Conservation (phyloP, 2,888 invertebrate genomes). For the Tiliacea citrago region DNA sequence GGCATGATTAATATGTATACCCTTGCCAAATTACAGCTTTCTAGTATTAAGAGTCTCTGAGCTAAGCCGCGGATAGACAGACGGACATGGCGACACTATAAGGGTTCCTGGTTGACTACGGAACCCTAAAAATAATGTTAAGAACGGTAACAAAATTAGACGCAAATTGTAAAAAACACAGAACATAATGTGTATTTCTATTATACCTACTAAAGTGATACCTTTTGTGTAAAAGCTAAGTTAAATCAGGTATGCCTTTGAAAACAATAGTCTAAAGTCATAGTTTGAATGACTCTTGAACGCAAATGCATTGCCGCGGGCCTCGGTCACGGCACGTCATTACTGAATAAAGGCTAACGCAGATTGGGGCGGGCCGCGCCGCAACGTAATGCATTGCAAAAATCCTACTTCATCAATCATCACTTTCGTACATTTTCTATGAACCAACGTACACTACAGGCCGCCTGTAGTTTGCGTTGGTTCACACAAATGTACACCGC, state of each 20-base stretch:
- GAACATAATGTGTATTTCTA: background rate
- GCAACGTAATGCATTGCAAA: background rate
- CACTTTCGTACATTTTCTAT: background rate
- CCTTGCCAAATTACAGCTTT: no score
- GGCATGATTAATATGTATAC: no score
- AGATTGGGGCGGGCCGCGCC: background rate
- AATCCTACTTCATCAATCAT: background rate
- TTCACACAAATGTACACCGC: no score
- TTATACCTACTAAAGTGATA: background rate
- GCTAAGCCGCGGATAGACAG: no score
- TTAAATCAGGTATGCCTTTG: constrained; percentile 27
- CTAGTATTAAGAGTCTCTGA: no score
- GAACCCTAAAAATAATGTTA: background rate
- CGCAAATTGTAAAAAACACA: background rate
- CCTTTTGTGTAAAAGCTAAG: background rate
- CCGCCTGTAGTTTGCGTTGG: no score
- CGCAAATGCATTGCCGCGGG: constrained; percentile 49
- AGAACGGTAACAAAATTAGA: background rate
- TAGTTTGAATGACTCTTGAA: constrained; percentile 37
- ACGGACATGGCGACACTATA: no score
- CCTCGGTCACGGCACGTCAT: constrained; percentile 45
- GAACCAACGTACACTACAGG: background rate
- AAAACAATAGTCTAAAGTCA: constrained; percentile 29
- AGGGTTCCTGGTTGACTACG: no score
- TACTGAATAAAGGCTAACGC: constrained; percentile 20